phyloP scores from a whole-genome alignment of 1,140 invertebrate species.

The Goniozus legneri region DNA sequence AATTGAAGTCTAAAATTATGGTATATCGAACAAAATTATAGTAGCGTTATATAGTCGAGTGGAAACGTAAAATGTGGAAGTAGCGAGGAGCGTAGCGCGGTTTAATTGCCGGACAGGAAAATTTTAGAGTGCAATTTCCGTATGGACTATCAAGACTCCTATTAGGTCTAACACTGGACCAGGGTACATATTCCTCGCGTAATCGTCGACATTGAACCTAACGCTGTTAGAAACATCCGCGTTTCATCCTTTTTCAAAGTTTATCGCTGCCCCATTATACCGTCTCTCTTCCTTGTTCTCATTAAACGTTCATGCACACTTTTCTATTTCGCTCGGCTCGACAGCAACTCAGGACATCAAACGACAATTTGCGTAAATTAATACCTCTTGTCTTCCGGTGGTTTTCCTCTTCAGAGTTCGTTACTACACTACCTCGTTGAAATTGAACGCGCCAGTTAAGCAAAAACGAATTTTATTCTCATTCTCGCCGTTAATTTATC shows the following conservation, averaged over 20 bases:
- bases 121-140: too few species aligned
- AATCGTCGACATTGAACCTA: slow-evolving; percentile 20
- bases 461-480: too few species aligned
- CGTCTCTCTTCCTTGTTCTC: neutral
- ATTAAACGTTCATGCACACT: neutral
- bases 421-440: slow-evolving; percentile 14
- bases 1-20: too few species aligned
- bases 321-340: neutral
- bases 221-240: neutral
- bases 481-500: too few species aligned
- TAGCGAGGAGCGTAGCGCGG: neutral
- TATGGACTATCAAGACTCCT: too few species aligned
- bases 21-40: too few species aligned
- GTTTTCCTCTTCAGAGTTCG: slow-evolving; percentile 18
- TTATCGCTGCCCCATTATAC: too few species aligned
- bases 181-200: slow-evolving; percentile 12
- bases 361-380: slow-evolving; percentile 22
- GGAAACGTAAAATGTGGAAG: too few species aligned
- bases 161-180: too few species aligned
- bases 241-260: neutral
- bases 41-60: too few species aligned
- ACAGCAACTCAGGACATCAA: neutral
- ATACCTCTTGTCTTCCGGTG: slow-evolving; percentile 2
- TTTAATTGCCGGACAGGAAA: slow-evolving; percentile 8
- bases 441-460: too few species aligned